Conservation (phyloP, 2,113 vertebrate species). For the Sturnus vulgaris region DNA sequence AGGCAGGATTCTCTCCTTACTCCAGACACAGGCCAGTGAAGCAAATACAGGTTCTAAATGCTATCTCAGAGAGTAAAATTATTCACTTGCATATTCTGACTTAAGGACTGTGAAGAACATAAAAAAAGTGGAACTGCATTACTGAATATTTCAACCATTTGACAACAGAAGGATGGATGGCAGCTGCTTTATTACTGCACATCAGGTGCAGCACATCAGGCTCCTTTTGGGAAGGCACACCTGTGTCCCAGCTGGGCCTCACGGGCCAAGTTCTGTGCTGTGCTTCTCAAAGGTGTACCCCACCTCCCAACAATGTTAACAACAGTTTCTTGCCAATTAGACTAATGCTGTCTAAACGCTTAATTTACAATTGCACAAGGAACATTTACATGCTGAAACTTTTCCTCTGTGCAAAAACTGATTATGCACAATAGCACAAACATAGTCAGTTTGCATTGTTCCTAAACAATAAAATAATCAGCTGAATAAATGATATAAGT, state of each 20-base stretch:
- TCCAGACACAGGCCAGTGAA: not conserved
- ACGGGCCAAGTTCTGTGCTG: not conserved
- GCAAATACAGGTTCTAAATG: not conserved
- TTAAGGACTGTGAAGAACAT: not conserved
- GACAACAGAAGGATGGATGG: not conserved
- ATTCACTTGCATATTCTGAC: not conserved
- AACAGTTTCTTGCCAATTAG: not conserved
- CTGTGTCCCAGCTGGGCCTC: not conserved
- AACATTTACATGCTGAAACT: not conserved
- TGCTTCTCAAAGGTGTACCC: not conserved
- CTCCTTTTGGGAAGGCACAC: not conserved
- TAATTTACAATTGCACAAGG: not conserved
- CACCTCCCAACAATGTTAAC: not conserved
- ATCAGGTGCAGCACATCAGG: not conserved
- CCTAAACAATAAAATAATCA: conserved; percentile 25
- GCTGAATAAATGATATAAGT: conserved; percentile 24
- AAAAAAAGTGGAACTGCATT: not conserved
- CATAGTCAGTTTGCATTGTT: conserved; percentile 4
- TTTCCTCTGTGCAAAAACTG: not conserved
- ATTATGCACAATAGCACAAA: conserved; percentile 28
- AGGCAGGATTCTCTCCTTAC: not conserved
- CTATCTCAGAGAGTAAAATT: not conserved
- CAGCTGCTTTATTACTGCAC: not conserved
- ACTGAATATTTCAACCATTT: not conserved
- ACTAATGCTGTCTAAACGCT: not conserved